phyloP scores from a whole-genome alignment of 2,888 invertebrate genomes.

The Hybos culiciformis region DNA sequence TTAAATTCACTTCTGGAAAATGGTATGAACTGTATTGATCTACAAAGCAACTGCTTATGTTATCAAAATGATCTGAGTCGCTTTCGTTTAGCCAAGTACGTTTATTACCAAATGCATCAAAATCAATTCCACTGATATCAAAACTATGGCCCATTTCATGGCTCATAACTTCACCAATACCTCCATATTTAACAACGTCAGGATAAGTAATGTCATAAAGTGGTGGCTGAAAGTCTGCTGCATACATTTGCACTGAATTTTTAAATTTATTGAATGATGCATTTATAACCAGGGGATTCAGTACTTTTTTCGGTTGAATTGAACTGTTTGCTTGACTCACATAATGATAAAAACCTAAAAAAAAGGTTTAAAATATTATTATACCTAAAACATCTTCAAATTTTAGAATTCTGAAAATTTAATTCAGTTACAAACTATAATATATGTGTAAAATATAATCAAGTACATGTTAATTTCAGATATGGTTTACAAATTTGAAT shows the following conservation, averaged over 20 bases:
- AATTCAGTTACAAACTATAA: too few species aligned
- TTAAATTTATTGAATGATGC: slow-evolving; percentile 3
- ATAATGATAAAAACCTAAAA: not conserved
- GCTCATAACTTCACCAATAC: slow-evolving; percentile 5
- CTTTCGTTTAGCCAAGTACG: not conserved
- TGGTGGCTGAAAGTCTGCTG: not conserved
- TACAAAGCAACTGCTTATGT: not conserved
- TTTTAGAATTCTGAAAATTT: too few species aligned
- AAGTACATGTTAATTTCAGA: too few species aligned
- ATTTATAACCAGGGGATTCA: slow-evolving; percentile 5
- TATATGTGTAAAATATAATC: too few species aligned
- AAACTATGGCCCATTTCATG: slow-evolving; percentile 8
- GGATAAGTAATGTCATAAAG: slow-evolving; percentile 5
- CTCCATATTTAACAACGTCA: slow-evolving; percentile 1
- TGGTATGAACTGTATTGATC: not conserved
- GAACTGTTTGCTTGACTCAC: not conserved
- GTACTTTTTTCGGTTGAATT: not conserved
- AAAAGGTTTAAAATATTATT: too few species aligned
- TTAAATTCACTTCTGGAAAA: slow-evolving; percentile 1
- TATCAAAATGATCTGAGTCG: not conserved
- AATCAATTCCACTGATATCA: slow-evolving; percentile 3
- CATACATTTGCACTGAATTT: slow-evolving; percentile 3
- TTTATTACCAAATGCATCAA: not conserved
- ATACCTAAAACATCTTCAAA: too few species aligned
- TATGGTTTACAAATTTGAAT: too few species aligned